Evolutionary conservation across 2,888 invertebrate genomes (phyloP), one percentile per base, ranked within the genome.

Genomic region (Labia minor): DNA sequence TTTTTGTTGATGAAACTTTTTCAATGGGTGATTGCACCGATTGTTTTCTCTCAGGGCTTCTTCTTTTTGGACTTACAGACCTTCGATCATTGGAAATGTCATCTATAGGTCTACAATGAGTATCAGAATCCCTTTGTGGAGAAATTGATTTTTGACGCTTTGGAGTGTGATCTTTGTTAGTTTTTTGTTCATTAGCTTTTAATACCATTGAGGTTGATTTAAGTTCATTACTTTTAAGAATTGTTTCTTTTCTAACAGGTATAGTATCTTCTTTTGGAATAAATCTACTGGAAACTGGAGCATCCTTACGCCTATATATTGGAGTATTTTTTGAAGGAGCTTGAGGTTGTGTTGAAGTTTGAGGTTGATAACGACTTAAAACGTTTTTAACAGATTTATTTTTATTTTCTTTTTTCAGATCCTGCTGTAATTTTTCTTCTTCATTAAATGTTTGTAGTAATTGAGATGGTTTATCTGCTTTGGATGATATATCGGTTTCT

Each of bases 21-120:
- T 4, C 3, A 1, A 79, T 79, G 1, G 79, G 77, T 1, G 78
- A 75, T 77, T 75, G 67, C 79, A 65, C 64, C n/a, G 64, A 64
- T 6, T 62, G 37, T 19, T 69, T 62, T 20, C 26, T 21, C 10
- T 64, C 61, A 3, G 79, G 77, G 1, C 78, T 63, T 19, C 19
- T 10, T 63, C 61, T 62, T 68, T 67, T 63, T 18, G 67, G 66
- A 63, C 65, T 61, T 8, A 64, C 64, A 77, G 70, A 70, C 78
- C 78, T 14, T 75, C 70, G 14, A 69, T 69, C 67, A 73, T 63
- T 61, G 8, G 4, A 0, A 33, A 21, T 26, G 3, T n/a, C 49
- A 62, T 37, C 65, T 49, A 21, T 26, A 65, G 14, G 20, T 21
- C 63, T 21, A 61, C 21, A 6, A 26, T 8, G 26, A 26, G 4